phyloP scores from a whole-genome alignment of 2,888 invertebrate genomes.

The Thumatha senex region DNA sequence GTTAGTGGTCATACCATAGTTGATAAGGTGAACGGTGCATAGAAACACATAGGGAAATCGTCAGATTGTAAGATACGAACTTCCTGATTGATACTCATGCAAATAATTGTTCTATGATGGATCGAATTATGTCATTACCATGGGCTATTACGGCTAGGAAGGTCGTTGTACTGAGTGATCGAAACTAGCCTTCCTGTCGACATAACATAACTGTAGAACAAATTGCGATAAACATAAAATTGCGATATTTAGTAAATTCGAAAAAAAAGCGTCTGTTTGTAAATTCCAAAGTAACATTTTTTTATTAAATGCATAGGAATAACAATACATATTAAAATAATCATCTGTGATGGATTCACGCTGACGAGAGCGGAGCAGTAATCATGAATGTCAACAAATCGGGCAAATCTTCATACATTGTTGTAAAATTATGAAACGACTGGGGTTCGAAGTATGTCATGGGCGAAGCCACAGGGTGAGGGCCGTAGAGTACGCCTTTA shows the following conservation, averaged over 20 bases:
- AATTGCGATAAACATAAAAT: constrained; percentile 4
- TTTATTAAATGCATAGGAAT: no score
- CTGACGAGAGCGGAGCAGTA: no score
- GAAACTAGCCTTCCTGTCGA: constrained; percentile 22
- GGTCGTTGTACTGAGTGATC: constrained; percentile 22
- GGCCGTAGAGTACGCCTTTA: no score
- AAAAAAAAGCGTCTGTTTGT: no score
- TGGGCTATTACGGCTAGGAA: constrained; percentile 34
- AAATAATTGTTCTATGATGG: constrained; percentile 29
- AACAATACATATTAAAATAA: no score
- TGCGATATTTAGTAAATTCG: not conserved
- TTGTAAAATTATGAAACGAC: no score
- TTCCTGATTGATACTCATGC: constrained; percentile 47
- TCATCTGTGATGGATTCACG: no score
- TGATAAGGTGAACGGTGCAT: constrained; percentile 3
- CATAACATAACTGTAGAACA: constrained; percentile 6
- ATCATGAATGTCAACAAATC: no score
- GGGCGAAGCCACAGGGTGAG: no score
- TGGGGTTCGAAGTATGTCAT: no score
- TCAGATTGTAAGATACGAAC: constrained; percentile 48
- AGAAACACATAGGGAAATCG: constrained; percentile 28
- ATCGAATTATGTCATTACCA: constrained; percentile 20
- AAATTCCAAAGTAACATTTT: no score
- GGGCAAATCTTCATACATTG: no score
- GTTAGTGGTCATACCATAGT: constrained; percentile 9